Evolutionary conservation across 2,888 invertebrate genomes (phyloP).

Genomic region (Caenorhabditis afra): DNA sequence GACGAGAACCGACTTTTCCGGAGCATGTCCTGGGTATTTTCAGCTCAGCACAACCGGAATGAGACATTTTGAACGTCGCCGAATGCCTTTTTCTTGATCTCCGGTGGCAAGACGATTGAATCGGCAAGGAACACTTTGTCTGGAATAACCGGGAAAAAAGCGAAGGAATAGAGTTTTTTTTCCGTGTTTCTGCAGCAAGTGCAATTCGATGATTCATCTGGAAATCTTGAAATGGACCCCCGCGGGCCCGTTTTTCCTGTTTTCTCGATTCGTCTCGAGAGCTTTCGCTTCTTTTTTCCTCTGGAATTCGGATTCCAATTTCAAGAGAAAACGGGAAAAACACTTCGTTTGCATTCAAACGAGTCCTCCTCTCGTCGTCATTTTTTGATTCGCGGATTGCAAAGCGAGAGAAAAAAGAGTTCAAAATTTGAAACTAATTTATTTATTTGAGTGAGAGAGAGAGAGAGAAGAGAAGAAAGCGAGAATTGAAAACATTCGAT

Average conservation of each 20-base stretch:
- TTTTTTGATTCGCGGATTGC: background rate
- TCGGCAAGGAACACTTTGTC: background rate
- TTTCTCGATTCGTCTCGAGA: background rate
- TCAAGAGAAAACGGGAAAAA: background rate
- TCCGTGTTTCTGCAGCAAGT: too few species aligned
- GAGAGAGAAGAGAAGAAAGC: constrained; percentile 12
- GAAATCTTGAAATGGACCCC: background rate
- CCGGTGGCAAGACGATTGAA: too few species aligned
- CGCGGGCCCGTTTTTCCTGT: background rate
- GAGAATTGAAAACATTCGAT: constrained; percentile 19
- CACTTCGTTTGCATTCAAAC: constrained; percentile 11
- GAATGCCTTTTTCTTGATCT: too few species aligned
- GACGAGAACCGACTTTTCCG: too few species aligned
- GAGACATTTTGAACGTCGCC: too few species aligned
- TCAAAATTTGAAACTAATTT: constrained; percentile 14
- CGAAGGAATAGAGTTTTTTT: too few species aligned
- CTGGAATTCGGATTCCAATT: background rate
- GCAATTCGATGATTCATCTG: background rate
- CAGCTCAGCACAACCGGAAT: too few species aligned
- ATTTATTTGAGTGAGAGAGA: too few species aligned
- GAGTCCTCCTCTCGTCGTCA: background rate
- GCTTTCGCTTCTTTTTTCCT: background rate
- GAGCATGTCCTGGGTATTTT: too few species aligned
- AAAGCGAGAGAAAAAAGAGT: background rate
- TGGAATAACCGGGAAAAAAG: too few species aligned